Percentiles rank a stretch among this genome's conserved stretches.
Conservation (phyloP, 2,888 invertebrate genomes). For the Catocala sponsa region DNA sequence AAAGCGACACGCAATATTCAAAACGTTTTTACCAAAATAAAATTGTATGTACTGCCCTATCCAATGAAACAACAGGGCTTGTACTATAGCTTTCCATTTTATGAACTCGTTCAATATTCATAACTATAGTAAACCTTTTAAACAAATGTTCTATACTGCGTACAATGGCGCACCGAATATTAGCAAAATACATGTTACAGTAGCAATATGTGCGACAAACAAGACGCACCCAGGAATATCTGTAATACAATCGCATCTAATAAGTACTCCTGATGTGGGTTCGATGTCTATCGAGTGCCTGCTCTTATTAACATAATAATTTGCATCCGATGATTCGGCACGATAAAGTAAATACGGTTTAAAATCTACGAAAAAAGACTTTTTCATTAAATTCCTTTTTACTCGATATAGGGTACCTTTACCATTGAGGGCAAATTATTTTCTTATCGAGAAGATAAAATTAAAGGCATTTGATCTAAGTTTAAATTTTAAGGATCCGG, state of each 20-base stretch:
- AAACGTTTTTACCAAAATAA: constrained; percentile 11
- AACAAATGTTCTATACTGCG: constrained; percentile 27
- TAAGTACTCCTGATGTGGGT: constrained; percentile 73
- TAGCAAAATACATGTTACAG: constrained; percentile 16
- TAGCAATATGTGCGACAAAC: not conserved
- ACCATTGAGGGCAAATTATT: too few relatives aligned
- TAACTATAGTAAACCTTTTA: constrained; percentile 36
- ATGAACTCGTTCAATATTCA: constrained; percentile 42
- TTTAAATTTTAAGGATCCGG: too few relatives aligned
- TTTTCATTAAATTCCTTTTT: constrained; percentile 23
- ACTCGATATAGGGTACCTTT: not conserved
- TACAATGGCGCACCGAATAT: constrained; percentile 28
- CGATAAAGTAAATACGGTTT: constrained; percentile 45
- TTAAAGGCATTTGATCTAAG: too few relatives aligned
- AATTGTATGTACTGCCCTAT: constrained; percentile 13
- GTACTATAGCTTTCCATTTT: constrained; percentile 11
- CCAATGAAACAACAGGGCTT: constrained; percentile 12
- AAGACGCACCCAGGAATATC: constrained; percentile 54
- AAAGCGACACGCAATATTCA: not conserved
- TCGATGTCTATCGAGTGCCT: constrained; percentile 60
- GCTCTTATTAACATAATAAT: constrained; percentile 71
- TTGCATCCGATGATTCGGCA: constrained; percentile 60
- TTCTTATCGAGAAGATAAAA: too few relatives aligned
- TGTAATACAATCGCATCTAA: constrained; percentile 73
- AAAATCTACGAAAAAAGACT: constrained; percentile 17